Evolutionary conservation across 2,888 invertebrate species (phyloP).

Genomic region (Agrotis segetum): DNA sequence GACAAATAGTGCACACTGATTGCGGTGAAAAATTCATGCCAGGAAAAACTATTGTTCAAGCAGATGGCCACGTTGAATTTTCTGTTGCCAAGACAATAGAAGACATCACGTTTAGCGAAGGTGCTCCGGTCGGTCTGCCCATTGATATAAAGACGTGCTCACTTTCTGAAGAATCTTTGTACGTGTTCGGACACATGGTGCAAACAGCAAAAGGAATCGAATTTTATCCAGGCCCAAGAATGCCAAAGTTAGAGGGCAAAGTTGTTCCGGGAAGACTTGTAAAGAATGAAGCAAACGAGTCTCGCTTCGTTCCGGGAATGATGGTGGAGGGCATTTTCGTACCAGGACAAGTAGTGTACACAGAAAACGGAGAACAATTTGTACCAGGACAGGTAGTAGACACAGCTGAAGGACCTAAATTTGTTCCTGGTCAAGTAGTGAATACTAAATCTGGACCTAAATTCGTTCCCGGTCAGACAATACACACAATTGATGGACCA

Average conservation of each 20-base stretch:
- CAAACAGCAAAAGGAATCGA: slow-evolving; percentile 92
- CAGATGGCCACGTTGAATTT: slow-evolving; percentile 90
- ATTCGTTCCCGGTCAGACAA: slow-evolving; percentile 93
- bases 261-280: slow-evolving; percentile 92
- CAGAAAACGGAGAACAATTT: slow-evolving; percentile 93
- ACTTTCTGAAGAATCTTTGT: slow-evolving; percentile 88
- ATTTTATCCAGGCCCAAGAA: slow-evolving; percentile 91
- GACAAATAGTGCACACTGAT: slow-evolving; percentile 91
- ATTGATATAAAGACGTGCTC: slow-evolving; percentile 91
- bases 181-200: slow-evolving; percentile 93
- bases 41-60: slow-evolving; percentile 89
- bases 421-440: slow-evolving; percentile 95
- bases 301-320: slow-evolving; percentile 93
- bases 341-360: slow-evolving; percentile 93
- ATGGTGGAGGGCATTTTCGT: slow-evolving; percentile 93
- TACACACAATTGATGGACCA: slow-evolving; percentile 93
- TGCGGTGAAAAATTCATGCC: slow-evolving; percentile 92
- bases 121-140: slow-evolving; percentile 90
- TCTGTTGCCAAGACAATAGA: slow-evolving; percentile 91
- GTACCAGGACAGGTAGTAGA: slow-evolving; percentile 94
- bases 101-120: slow-evolving; percentile 90
- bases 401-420: slow-evolving; percentile 93
- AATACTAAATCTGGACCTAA: slow-evolving; percentile 92
- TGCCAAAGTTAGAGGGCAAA: slow-evolving; percentile 90
- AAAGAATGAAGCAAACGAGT: slow-evolving; percentile 91